Evolutionary conservation across 2,797 vertebrate species (phyloP), one percentile per base, ranked within the genome.

Genomic region (Luscinia megarhynchos): DNA sequence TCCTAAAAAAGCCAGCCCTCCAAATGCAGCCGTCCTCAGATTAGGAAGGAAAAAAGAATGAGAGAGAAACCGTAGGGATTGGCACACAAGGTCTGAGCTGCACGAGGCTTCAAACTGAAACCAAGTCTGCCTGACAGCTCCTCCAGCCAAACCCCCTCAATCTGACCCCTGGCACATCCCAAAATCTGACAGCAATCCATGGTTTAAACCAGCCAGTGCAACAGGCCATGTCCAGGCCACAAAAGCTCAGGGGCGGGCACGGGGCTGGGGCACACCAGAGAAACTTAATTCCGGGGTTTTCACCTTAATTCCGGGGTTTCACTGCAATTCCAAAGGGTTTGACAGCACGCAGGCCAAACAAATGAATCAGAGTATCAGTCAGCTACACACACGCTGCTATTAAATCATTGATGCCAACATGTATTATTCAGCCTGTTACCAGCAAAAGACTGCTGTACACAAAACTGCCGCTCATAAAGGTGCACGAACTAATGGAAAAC

Each of bases 401-500:
- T 75, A 54, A 61, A 46, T 29, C 22, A 74, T 29, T 50, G 4
- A 66, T 3, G 10, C 13, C 41, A 9, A 4, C 29, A 1, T 0
- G 8, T 3, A 23, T 62, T n/a, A 36, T 12, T 57, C 15, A 54
- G 4, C 53, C 32, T 17, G 12, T 5, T n/a, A 40, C 11, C 63
- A 15, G 29, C 13, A 23, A 22, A 30, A 1, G 3, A 6, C 15
- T 5, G 22, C 3, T 2, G 15, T 15, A 21, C 5, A 11, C 29
- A 20, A 36, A 26, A 13, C 11, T 1, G 16, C 34, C 2, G 2
- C 36, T 62, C 32, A 17, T 4, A 41, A 70, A 41, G 1, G 15
- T 0, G 29, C 30, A 46, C 0, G 38, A 41, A n/a, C 12, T 0
- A 1, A 16, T 0, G 9, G 36, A 6, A 55, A 40, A 30, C 34